Evolutionary conservation across 2,113 vertebrate genomes (phyloP).

Genomic region (Hydropotes inermis): DNA sequence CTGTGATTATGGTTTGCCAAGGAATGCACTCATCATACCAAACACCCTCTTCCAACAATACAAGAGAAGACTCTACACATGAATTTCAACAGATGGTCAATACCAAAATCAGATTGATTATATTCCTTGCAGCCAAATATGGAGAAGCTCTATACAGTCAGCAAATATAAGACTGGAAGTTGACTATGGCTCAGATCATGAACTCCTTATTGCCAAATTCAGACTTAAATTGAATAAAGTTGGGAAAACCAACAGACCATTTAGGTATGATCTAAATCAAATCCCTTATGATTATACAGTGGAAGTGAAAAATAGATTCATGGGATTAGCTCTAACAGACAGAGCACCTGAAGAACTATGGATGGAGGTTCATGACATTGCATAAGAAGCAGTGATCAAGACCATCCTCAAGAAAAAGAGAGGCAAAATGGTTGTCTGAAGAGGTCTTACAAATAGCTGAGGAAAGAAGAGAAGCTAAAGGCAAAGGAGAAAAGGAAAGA

Average conservation of each 20-base stretch:
- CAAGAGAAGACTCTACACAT: neutral
- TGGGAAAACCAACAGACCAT: neutral
- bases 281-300: neutral
- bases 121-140: neutral
- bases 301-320: neutral
- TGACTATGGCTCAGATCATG: neutral
- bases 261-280: neutral
- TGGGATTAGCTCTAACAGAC: neutral
- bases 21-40: neutral
- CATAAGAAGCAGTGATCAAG: neutral
- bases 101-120: neutral
- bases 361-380: accelerated
- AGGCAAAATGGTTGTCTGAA: neutral
- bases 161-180: accelerated
- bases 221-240: neutral
- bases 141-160: neutral
- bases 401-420: neutral
- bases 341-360: neutral
- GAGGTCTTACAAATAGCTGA: neutral
- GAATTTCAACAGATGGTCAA: neutral
- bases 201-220: neutral
- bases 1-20: neutral
- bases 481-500: neutral
- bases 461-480: neutral
- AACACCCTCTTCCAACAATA: neutral